Conservation (phyloP, 1,140 invertebrate species). For the Trichoplusia ni region DNA sequence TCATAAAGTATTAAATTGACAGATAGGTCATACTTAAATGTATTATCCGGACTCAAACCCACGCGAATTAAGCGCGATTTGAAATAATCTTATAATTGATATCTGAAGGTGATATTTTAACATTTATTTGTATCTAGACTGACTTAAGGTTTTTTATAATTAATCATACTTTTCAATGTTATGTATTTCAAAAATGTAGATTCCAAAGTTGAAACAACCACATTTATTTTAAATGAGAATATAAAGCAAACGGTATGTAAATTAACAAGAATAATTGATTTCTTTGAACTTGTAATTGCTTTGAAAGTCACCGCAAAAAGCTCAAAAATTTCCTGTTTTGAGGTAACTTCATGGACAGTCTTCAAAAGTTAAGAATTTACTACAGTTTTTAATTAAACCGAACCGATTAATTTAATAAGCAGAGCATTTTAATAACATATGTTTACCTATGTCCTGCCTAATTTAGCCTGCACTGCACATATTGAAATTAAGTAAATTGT, state of each 20-base stretch:
- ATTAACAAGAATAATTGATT: conserved; percentile 15
- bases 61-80: neutral
- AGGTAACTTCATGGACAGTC: neutral
- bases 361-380: neutral
- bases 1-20: too few species aligned
- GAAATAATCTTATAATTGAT: too few species aligned
- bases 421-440: too few species aligned
- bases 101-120: too few species aligned
- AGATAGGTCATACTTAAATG: too few species aligned
- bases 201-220: neutral
- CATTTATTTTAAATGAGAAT: too few species aligned
- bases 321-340: conserved; percentile 8
- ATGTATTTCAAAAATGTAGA: too few species aligned
- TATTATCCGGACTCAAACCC: neutral
- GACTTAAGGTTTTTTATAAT: neutral
- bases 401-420: neutral
- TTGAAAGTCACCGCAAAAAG: conserved; percentile 1
- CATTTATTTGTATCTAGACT: neutral
- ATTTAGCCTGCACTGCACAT: too few species aligned
- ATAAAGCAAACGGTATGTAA: neutral
- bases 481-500: too few species aligned
- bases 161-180: neutral
- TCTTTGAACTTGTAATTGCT: conserved; percentile 13
- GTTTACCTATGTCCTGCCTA: too few species aligned
- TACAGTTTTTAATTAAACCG: neutral